Evolutionary conservation across 1,140 invertebrate species (phyloP), one percentile per base, ranked within the genome.

Genomic region (Megathymus violae): DNA sequence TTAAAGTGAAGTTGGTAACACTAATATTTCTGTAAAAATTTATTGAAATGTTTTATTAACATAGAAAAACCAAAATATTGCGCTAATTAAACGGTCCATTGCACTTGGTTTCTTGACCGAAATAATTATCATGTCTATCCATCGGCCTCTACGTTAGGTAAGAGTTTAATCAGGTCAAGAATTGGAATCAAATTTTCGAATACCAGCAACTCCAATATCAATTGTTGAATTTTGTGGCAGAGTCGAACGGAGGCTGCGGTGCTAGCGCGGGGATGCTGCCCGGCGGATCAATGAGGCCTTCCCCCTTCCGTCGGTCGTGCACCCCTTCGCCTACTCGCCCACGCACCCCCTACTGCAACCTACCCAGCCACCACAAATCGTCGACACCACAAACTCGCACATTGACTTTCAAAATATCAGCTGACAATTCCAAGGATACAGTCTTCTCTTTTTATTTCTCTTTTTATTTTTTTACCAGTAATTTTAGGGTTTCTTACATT

Each of bases 281-380:
- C 79, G 69, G 72, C 67, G 82, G 85, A 87, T 87, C 85, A 85
- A 88, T 88, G 85, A 86, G 80, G 75, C 71, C 67, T 69, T 70
- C 74, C 73, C 65, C 72, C 74, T 68, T 66, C 71, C 74, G 68
- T 66, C 67, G 46, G 22, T 70, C 76, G 64, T 52, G 65, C 62
- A 31, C 64, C 64, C 71, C 71, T n/a, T 52, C 56, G 25, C 71
- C 65, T 44, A 52, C 54, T 51, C 22, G 38, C 64, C 56, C 68
- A 58, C 47, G 41, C 65, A 44, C 64, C 58, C 69, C 71, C 38
- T 69, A 67, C 74, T 75, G 77, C 71, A 80, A 82, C 76, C 76
- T 75, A 83, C 71, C 78, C 56, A 52, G 75, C 80, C 74, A 76
- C 76, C 71, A 81, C 75, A 73, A 79, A 81, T 71, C 71, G 74